Percentiles rank a stretch among this genome's conserved stretches.
Evolutionary conservation across 1,140 invertebrate species (phyloP).

Genomic region (Drosophila takahashii): DNA sequence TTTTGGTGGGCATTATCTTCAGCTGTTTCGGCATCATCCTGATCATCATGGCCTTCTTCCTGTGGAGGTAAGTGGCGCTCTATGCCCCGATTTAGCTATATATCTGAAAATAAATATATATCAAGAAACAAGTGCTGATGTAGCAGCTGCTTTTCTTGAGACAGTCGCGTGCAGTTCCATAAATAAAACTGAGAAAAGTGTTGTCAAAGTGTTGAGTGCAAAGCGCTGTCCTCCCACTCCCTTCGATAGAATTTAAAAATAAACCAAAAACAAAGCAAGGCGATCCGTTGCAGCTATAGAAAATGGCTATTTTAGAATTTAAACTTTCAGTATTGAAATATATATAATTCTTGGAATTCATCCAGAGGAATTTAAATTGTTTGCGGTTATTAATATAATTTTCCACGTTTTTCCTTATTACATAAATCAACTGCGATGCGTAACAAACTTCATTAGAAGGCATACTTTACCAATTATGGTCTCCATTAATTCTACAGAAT

Average conservation of each 20-base stretch:
- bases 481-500: not conserved
- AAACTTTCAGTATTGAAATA: slow-evolving; percentile 9
- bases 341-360: slow-evolving; percentile 4
- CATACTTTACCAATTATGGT: slow-evolving; percentile 34
- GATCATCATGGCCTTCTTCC: slow-evolving; percentile 89
- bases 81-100: not conserved
- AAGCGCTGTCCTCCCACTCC: slow-evolving; percentile 20
- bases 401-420: not conserved
- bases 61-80: slow-evolving; percentile 90
- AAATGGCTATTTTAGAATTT: slow-evolving; percentile 41
- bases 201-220: slow-evolving; percentile 49
- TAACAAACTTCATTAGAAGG: slow-evolving; percentile 9
- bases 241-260: slow-evolving; percentile 47
- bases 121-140: slow-evolving; percentile 37
- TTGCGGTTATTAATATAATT: not conserved
- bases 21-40: slow-evolving; percentile 90
- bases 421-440: not conserved
- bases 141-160: slow-evolving; percentile 39
- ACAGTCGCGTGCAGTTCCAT: slow-evolving; percentile 50
- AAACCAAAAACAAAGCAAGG: slow-evolving; percentile 38
- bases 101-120: not conserved
- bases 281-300: slow-evolving; percentile 15
- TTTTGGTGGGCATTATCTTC: slow-evolving; percentile 91
- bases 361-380: slow-evolving; percentile 5
- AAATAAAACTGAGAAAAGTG: slow-evolving; percentile 43